Evolutionary conservation across 2,797 vertebrate species (phyloP).

Genomic region (Eutrigla gurnardus): DNA sequence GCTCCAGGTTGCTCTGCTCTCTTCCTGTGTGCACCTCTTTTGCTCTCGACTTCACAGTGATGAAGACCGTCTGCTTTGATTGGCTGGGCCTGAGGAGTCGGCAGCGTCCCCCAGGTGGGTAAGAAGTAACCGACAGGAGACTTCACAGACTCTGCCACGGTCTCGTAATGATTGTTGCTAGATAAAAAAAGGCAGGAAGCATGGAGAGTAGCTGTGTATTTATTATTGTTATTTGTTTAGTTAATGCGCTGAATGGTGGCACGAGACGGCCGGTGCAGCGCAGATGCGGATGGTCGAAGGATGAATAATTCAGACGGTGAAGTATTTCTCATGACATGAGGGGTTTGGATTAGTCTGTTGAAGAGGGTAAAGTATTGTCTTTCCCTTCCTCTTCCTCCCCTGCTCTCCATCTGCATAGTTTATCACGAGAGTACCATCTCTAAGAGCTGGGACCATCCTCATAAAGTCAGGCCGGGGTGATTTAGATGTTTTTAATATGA

Average conservation of each 20-base stretch:
- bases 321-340: conserved; percentile 70
- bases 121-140: conserved; percentile 40
- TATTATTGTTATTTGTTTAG: conserved; percentile 52
- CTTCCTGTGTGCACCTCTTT: conserved; percentile 40
- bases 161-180: conserved; percentile 11
- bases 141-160: conserved; percentile 21
- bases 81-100: conserved; percentile 48
- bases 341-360: conserved; percentile 62
- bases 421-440: conserved; percentile 41
- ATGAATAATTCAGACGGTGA: conserved; percentile 74
- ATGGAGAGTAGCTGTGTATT: conserved; percentile 21
- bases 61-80: conserved; percentile 38
- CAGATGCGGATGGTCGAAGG: conserved; percentile 52
- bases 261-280: conserved; percentile 48
- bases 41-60: conserved; percentile 32
- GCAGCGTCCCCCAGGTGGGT: conserved; percentile 56
- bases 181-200: conserved; percentile 25
- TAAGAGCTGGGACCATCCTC: conserved; percentile 46
- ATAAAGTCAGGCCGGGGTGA: conserved; percentile 56
- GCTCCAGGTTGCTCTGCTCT: conserved; percentile 46
- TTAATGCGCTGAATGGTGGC: conserved; percentile 54
- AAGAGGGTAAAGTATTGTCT: conserved; percentile 63
- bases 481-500: conserved; percentile 60
- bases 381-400: conserved; percentile 32
- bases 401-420: conserved; percentile 55